Conservation (phyloP, 2,888 invertebrate species). For the Danaus chrysippus region DNA sequence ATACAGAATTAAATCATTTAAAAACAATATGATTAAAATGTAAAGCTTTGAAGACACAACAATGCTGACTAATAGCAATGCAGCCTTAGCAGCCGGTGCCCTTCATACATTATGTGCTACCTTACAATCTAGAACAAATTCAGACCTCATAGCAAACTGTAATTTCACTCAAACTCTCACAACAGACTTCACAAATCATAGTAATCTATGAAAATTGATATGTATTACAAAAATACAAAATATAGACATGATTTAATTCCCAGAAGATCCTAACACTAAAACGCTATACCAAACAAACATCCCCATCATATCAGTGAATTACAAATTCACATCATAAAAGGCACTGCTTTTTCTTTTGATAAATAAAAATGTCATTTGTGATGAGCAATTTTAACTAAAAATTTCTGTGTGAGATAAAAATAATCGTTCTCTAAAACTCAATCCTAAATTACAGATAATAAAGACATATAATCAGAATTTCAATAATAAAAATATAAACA, state of each 20-base stretch:
- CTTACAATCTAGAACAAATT: conserved; percentile 20
- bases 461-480: conserved; percentile 30
- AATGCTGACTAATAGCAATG: too few species aligned
- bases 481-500: conserved; percentile 7
- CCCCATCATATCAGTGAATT: conserved; percentile 21
- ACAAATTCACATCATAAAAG: conserved; percentile 56
- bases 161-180: conserved; percentile 24
- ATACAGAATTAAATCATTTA: too few species aligned
- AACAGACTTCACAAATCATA: conserved; percentile 20
- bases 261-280: conserved; percentile 15
- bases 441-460: conserved; percentile 30
- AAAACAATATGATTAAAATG: too few species aligned
- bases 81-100: not conserved
- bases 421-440: conserved; percentile 26
- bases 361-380: conserved; percentile 43
- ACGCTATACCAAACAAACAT: not conserved
- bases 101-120: not conserved
- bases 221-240: conserved; percentile 38
- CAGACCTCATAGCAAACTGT: conserved; percentile 29
- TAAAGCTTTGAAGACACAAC: too few species aligned
- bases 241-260: conserved; percentile 23
- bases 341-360: conserved; percentile 61
- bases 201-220: conserved; percentile 33
- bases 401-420: conserved; percentile 17
- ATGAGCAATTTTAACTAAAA: conserved; percentile 37